Evolutionary conservation across 2,888 invertebrate species (phyloP), one percentile per base, ranked within the genome.

Genomic region (Amphipoea oculea): DNA sequence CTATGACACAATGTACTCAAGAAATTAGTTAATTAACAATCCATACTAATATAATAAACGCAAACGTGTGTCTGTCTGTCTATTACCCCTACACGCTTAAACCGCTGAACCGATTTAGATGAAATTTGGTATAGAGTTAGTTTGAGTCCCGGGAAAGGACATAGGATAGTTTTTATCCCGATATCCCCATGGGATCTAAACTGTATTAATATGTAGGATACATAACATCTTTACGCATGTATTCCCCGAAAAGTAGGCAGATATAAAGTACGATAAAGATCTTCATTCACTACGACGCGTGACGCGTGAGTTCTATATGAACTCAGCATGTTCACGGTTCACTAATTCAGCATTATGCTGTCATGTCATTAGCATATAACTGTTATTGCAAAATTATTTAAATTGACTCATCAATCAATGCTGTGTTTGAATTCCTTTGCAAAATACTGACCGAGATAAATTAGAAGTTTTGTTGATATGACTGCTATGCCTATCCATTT

Each of bases 291-390:
- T 48, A 29, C 6, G 7, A 12, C 20, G 20, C 12, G 7, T 63
- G 20, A 23, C 20, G 54, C 57, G 9, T 57, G 9, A 57, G 23
- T 23, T 57, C 57, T 11, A n/a, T 57, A 11, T 11, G 57, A 2
- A 57, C 23, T 57, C 23, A 9, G 23, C 57, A 57, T 9, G n/a
- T 11, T 57, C 57, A 57, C 9, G 3, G n/a, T 11, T 57, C 57
- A 57, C 9, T 23, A 57, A 57, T n/a, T 11, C 17, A 20, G 14
- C 29, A 42, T 29, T 73, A n/a, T 12, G 36, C 4, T 40, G 40
- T 40, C 66, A 12, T 65, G 5, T 73, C 17, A 70, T 76, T 54
- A 65, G 17, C 29, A 63, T 51, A 51, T 23, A 63, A 76, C 42
- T 29, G 62, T 40, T 17, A 69, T 29, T 29, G 14, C 60, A 48